Conservation (phyloP, 2,113 vertebrate species). For the Rhadina sibilatrix region DNA sequence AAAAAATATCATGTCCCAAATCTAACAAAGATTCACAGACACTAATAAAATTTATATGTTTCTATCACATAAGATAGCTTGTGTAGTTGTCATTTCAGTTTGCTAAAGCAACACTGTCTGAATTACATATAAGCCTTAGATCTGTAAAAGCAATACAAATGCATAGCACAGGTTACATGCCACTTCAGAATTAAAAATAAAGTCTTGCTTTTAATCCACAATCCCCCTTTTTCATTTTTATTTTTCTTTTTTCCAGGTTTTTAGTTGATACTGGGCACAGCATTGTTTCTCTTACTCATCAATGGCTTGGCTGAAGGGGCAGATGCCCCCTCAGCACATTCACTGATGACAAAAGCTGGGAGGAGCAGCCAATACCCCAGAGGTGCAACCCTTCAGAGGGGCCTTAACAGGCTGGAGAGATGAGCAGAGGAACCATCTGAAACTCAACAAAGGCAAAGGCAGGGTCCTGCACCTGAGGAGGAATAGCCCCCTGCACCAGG, state of each 20-base stretch:
- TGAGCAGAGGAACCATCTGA: neutral
- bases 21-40: neutral
- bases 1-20: neutral
- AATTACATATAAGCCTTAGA: neutral
- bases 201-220: too few species aligned
- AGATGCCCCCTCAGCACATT: neutral
- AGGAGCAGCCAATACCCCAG: neutral
- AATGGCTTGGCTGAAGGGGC: rapidly evolving
- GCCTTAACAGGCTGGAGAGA: neutral
- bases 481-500: rapidly evolving
- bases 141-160: neutral
- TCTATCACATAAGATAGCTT: neutral
- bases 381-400: neutral
- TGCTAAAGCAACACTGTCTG: neutral
- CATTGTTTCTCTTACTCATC: neutral
- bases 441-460: neutral
- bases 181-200: neutral
- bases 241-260: neutral
- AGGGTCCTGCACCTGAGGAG: neutral
- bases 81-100: neutral
- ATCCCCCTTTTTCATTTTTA: neutral
- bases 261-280: rapidly evolving
- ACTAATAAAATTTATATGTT: neutral
- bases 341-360: neutral
- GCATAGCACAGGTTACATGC: rapidly evolving